Conservation (phyloP, 2,113 vertebrate species). For the Eretmochelys imbricata region DNA sequence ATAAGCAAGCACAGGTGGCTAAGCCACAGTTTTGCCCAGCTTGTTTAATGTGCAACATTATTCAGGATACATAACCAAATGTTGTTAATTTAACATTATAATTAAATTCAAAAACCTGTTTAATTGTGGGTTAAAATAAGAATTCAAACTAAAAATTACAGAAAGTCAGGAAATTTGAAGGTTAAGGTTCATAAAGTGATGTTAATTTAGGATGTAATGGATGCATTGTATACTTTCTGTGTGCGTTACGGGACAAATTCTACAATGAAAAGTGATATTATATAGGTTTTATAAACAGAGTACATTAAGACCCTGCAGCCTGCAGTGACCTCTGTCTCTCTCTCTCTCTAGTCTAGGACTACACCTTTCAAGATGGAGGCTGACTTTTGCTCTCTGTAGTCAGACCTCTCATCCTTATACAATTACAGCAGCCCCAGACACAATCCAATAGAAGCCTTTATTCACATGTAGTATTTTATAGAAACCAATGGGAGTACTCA, state of each 20-base stretch:
- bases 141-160: not conserved
- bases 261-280: not conserved
- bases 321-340: not conserved
- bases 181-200: not conserved
- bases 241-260: not conserved
- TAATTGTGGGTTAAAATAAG: not conserved
- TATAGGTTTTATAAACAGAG: not conserved
- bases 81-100: not conserved
- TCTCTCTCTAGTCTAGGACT: not conserved
- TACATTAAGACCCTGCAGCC: not conserved
- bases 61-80: not conserved
- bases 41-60: not conserved
- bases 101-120: not conserved
- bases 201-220: not conserved
- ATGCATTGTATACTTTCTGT: accelerated
- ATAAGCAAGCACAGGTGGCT: not conserved
- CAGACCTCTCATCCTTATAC: not conserved
- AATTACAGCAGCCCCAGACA: not conserved
- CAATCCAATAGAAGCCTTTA: accelerated
- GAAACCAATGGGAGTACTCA: not conserved
- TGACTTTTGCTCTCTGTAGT: not conserved
- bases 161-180: not conserved
- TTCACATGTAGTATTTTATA: not conserved
- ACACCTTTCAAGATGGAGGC: not conserved
- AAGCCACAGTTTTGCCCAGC: not conserved